Evolutionary conservation across 2,888 invertebrate species (phyloP), one percentile per base, ranked within the genome.

Genomic region (Xanthorhoe designata): DNA sequence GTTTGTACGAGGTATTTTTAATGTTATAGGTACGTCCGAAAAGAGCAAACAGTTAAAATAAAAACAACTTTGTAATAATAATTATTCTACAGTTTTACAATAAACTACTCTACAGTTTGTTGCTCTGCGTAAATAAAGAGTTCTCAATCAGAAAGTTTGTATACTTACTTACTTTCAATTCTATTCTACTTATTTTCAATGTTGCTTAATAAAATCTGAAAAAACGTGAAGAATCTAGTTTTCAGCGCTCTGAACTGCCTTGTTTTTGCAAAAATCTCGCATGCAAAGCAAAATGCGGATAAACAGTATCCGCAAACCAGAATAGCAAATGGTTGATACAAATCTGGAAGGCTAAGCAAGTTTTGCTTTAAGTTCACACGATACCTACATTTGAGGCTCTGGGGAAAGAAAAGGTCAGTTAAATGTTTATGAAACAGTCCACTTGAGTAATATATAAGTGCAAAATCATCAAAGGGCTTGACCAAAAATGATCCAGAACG

Each of bases 401-500:
- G 74, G 8, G 15, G 64, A 35, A 24, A 57, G n/a, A 68, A 51
- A 6, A 80, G 38, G 10, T 73, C 64, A 0, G 15, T 3, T 6
- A 58, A 49, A 49, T 72, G 67, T 19, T 77, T 75, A 1, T 56
- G 7, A 13, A 76, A 29, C 1, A 85, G 18, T 15, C 85, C 85
- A 52, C 64, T 57, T 4, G 71, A 29, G 1, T 8, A 58, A 1
- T 75, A 9, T n/a, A 17, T 58, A n/a, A 59, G 42, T 1, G 62
- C n/a, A 58, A 78, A 77, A 0, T 64, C 35, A 58, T 78, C n/a
- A 2, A 75, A 70, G 17, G 59, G 19, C 6, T 29, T 47, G 0
- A 56, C 24, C n/a, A 82, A 70, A 65, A 74, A 61, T 0, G 86
- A 85, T 9, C 85, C 86, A 18, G 80, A 76, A 2, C 82, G 77